Conservation (phyloP, 2,888 invertebrate genomes). For the Ormyrus rosae region DNA sequence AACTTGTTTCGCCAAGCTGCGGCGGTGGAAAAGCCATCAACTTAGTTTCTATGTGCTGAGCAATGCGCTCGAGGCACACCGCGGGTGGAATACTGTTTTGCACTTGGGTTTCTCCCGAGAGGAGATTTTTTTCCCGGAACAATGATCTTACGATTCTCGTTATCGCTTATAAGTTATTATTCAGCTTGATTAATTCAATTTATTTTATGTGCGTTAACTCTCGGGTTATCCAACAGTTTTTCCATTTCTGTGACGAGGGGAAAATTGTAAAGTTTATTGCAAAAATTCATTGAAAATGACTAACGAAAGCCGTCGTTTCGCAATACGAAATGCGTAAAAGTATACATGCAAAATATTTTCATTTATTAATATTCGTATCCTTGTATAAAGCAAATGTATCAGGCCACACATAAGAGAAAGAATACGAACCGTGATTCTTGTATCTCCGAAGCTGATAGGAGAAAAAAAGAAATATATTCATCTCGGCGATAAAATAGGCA, state of each 20-base stretch:
- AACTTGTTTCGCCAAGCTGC: background rate
- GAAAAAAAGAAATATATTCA: conserved; percentile 26
- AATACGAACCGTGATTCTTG: conserved; percentile 9
- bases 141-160: background rate
- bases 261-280: too few relatives aligned
- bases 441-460: conserved; percentile 1
- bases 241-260: too few relatives aligned
- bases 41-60: too few relatives aligned
- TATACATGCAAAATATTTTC: too few relatives aligned
- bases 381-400: too few relatives aligned
- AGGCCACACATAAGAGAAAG: background rate
- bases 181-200: background rate
- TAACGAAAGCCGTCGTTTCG: too few relatives aligned
- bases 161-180: background rate
- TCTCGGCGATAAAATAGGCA: conserved; percentile 41
- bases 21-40: too few relatives aligned
- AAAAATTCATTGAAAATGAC: too few relatives aligned
- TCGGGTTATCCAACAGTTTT: too few relatives aligned
- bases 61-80: conserved; percentile 24
- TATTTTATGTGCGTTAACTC: too few relatives aligned
- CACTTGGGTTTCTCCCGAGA: conserved; percentile 19
- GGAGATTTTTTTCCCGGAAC: conserved; percentile 10
- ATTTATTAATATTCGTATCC: too few relatives aligned
- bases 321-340: too few relatives aligned
- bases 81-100: conserved; percentile 24